Base-by-base conservation (phyloP, 2,888 invertebrate species). In the Drosophila niveifrons region DNA sequence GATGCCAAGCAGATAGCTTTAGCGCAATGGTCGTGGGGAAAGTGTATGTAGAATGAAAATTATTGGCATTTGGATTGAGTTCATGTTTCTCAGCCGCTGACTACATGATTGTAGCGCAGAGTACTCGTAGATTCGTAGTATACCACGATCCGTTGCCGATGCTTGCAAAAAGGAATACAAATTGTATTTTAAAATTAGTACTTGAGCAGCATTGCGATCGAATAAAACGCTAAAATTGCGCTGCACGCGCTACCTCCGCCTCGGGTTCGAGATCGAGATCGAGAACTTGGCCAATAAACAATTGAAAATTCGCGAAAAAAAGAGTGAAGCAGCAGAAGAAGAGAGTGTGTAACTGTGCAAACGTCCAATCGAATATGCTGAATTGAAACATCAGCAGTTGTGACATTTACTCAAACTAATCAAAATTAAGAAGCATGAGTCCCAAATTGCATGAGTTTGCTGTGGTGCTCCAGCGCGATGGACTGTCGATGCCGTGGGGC, bases 401-500 rank as follows among this genome's bases (percentile, higher is more conserved):
- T 51, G n/a, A 64, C 50, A 34, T 9, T 17, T 17, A 63, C 4
- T 18, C 18, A 13, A 29, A 23, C 28, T 18, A 31, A 34, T 11
- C 29, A 36, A 36, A n/a, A 4, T n/a, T 6, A 23, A 23, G 9
- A 76, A 61, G 13, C 70, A 92, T 92, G 93, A 92, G 92, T 82
- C 92, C 92, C 58, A 96, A 95, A 92, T 93, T 95, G 92, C 96
- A 96, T 91, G 96, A 96, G 91, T 94, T 96, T 92, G 94, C 95
- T 89, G 95, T 97, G 90, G 94, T 94, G 80, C 94, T 97, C 89
- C 94, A 94, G 88, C 95, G 97, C 82, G 95, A 95, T 88, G 94
- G 94, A 89, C 94, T 94, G 82, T 94, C 94, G 82, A 95, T 95
- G 89, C 95, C 96, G 90, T 97, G 97, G 97, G 97, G 97, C 68